These are phyloP conservation scores for Teleogryllus occipitalis DNA, from an alignment of 1,140 invertebrate species.

Conservation along the genomic window DNA sequence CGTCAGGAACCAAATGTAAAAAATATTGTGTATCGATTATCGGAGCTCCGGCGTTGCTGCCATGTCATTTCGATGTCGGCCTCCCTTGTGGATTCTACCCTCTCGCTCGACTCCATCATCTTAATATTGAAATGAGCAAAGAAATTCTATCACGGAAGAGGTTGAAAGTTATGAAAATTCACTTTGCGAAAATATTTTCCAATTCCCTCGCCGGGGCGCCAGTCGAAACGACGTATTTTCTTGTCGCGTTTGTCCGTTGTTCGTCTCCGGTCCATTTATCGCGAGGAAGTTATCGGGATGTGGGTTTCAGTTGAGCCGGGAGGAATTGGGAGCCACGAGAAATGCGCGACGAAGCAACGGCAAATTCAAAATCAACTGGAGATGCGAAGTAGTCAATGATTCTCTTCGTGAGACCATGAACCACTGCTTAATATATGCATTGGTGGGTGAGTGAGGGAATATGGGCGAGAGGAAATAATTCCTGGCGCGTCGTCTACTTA, in stretches of 20 bases:
- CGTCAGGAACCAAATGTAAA: neutral
- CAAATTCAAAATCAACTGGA: too few relatives aligned
- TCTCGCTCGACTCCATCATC: neutral
- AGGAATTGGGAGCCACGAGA: too few relatives aligned
- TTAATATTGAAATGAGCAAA: slow-evolving; percentile 6
- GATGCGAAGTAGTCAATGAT: too few relatives aligned
- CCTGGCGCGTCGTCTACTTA: too few relatives aligned
- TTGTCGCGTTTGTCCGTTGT: neutral
- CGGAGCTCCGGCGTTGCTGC: neutral
- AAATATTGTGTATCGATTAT: slow-evolving; percentile 6
- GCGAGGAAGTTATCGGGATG: neutral
- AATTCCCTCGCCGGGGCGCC: neutral
- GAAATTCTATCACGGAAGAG: slow-evolving; percentile 4
- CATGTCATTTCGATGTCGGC: neutral
- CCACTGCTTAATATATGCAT: too few relatives aligned
- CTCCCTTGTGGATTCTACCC: neutral
- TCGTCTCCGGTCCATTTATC: neutral
- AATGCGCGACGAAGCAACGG: too few relatives aligned
- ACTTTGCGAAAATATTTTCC: slow-evolving; percentile 2
- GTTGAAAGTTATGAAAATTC: neutral
- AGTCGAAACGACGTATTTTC: neutral
- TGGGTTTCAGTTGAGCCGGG: neutral
- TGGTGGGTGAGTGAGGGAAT: too few relatives aligned
- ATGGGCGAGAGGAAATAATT: too few relatives aligned
- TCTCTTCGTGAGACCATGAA: too few relatives aligned